Evolutionary conservation across 1,140 invertebrate genomes (phyloP), one percentile per base, ranked within the genome.

Genomic region (Orchestia grillus): DNA sequence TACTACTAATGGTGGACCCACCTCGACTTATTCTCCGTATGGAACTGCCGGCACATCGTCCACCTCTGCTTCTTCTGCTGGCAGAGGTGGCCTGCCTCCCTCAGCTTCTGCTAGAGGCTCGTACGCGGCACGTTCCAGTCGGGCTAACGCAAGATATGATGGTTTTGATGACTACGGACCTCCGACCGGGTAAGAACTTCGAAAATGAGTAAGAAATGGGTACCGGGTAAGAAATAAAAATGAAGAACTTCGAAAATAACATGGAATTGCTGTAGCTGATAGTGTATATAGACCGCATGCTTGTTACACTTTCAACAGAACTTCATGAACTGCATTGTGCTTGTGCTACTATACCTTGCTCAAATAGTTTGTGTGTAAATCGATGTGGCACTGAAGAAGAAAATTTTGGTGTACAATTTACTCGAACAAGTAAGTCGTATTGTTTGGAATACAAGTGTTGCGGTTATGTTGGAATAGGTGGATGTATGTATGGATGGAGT

Each of bases 1-100:
- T 28, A 94, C 92, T 8, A 94, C 43, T 36, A 94, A 94, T 92
- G 96, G 97, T 97, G 95, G 97, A 97, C 44, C 97, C 97, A 96
- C 97, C 97, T 95, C 97, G 97, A 87, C 97, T 97, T 42, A 97
- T 97, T 95, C 95, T 88, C 94, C 96, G 15, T 96, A 96, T 88
- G 96, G 96, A 16, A 44, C 96, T 57, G 96, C 95, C 43, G 96
- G 96, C 23, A 95, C 96, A 40, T 42, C 96, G 0, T 96, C 96
- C 91, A 44, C 96, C n/a, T 88, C 96, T 87, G 90, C 96, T 43
- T 44, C 96, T 15, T 44, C 96, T 0, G 95, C 96, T 53, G 96
- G 96, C 77, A 96, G 95, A 62, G 77, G 96, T 57, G 96, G 91
- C 44, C 47, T 8, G n/a, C 96, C 57, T 95, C 90, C 45, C 96